Evolutionary conservation across 2,888 invertebrate genomes (phyloP).

Genomic region (Sericinus montela): DNA sequence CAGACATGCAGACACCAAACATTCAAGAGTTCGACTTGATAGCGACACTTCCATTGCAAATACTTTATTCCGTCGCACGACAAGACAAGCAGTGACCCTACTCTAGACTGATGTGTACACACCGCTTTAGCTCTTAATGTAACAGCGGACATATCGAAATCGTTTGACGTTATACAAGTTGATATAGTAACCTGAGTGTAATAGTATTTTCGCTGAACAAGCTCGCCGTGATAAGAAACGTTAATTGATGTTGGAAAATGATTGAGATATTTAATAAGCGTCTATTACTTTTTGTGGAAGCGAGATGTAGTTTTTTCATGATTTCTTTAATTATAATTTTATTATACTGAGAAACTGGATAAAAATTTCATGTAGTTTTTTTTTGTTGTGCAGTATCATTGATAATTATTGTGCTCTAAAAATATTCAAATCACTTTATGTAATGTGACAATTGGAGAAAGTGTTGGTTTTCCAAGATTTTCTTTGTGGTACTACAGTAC

Average conservation of each 20-base stretch:
- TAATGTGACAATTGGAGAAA: no score
- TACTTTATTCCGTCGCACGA: slow-evolving; percentile 14
- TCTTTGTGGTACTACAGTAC: no score
- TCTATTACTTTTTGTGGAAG: slow-evolving; percentile 9
- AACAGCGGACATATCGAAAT: neutral
- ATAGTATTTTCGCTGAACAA: slow-evolving; percentile 28
- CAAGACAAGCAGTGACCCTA: slow-evolving; percentile 7
- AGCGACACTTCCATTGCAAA: slow-evolving; percentile 27
- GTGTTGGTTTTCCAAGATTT: no score
- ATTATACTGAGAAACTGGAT: neutral
- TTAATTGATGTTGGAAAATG: slow-evolving; percentile 46
- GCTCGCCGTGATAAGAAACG: slow-evolving; percentile 44
- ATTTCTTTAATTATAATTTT: slow-evolving; percentile 4
- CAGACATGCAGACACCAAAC: slow-evolving; percentile 30
- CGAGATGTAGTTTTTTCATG: neutral
- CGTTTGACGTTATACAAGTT: neutral
- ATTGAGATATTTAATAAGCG: slow-evolving; percentile 39
- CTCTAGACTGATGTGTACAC: neutral
- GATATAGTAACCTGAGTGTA: neutral
- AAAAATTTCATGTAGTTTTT: no score
- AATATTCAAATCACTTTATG: no score
- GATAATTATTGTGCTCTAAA: no score
- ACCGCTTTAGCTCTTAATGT: neutral
- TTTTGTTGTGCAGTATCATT: no score
- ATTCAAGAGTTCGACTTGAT: slow-evolving; percentile 23